These are phyloP conservation scores for Acleris cristana DNA, from an alignment of 2,888 invertebrate genomes.

Conservation along the genomic window DNA sequence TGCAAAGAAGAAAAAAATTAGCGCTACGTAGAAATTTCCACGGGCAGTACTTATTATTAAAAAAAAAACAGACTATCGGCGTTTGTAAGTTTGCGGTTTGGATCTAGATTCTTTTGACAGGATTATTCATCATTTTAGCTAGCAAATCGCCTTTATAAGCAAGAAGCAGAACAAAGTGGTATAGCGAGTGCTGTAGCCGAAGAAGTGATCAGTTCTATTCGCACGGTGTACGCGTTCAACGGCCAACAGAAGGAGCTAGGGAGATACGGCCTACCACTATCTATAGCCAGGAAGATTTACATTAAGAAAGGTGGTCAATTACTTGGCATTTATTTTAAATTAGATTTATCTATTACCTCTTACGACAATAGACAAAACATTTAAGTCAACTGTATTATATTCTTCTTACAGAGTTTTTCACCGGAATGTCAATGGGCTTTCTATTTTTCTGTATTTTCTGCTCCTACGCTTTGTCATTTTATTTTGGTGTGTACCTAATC, in stretches of 20 bases:
- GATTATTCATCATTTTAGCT: conserved; percentile 42
- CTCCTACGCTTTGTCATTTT: conserved; percentile 90
- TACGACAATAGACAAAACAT: background rate
- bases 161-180: conserved; percentile 87
- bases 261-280: conserved; percentile 85
- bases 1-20: no score
- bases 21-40: no score
- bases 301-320: conserved; percentile 82
- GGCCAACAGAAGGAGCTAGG: conserved; percentile 87
- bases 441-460: conserved; percentile 89
- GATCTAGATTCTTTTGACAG: background rate
- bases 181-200: conserved; percentile 90
- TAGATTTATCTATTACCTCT: no score
- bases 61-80: no score
- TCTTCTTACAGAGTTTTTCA: conserved; percentile 78
- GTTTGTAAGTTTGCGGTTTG: background rate
- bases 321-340: background rate
- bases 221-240: conserved; percentile 90
- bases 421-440: conserved; percentile 87
- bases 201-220: conserved; percentile 87
- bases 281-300: conserved; percentile 85
- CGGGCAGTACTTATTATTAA: no score
- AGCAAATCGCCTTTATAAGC: conserved; percentile 77
- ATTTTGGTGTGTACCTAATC: conserved; percentile 89
- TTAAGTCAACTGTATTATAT: background rate